phyloP scores from a whole-genome alignment of 2,797 vertebrate genomes.

The Garrulus glandarius region DNA sequence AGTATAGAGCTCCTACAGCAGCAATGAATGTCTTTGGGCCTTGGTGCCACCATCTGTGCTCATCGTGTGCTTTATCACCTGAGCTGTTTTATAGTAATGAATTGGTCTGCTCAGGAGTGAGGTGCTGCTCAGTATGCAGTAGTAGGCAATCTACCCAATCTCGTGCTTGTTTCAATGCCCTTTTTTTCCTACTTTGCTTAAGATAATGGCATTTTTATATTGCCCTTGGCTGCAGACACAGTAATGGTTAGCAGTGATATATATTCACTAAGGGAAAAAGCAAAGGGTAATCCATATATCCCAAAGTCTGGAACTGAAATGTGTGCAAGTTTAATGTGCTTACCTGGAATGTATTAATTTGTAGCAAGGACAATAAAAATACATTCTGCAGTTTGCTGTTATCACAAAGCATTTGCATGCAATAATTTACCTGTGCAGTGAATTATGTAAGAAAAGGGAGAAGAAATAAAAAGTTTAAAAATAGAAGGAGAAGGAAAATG shows the following conservation, averaged over 20 bases:
- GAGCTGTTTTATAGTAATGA: not conserved
- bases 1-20: not conserved
- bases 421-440: conserved; percentile 22
- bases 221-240: conserved; percentile 27
- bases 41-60: not conserved
- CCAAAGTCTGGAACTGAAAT: conserved; percentile 24
- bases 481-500: not conserved
- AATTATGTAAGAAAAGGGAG: conserved; percentile 10
- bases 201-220: conserved; percentile 56
- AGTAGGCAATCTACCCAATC: not conserved
- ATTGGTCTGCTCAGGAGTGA: not conserved
- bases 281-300: conserved; percentile 54
- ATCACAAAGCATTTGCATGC: conserved; percentile 18
- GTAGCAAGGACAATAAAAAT: conserved; percentile 40
- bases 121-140: not conserved
- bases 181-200: conserved; percentile 25
- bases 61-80: not conserved
- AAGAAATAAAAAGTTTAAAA: conserved; percentile 38
- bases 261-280: conserved; percentile 16
- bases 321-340: conserved; percentile 38
- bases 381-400: conserved; percentile 32
- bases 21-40: not conserved
- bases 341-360: conserved; percentile 58
- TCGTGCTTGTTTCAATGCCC: not conserved
- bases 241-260: conserved; percentile 37